Evolutionary conservation across 2,888 invertebrate genomes (phyloP).

Genomic region (Metalampra italica): DNA sequence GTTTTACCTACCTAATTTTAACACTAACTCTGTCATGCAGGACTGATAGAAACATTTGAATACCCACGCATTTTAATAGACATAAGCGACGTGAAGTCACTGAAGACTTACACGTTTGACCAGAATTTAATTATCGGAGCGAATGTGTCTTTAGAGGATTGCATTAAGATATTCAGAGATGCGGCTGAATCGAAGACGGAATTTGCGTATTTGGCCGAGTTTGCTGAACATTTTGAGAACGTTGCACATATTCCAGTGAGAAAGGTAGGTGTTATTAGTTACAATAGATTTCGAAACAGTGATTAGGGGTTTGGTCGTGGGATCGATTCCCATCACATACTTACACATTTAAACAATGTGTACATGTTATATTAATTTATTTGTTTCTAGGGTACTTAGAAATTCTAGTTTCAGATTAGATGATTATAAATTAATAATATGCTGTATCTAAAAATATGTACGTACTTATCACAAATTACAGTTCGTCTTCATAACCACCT

Average conservation of each 20-base stretch:
- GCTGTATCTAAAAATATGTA: too few relatives aligned
- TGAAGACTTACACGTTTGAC: conserved; percentile 47
- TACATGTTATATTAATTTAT: too few relatives aligned
- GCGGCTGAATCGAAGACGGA: conserved; percentile 44
- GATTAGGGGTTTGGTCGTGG: too few relatives aligned
- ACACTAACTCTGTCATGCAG: conserved; percentile 43
- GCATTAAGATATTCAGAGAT: conserved; percentile 67
- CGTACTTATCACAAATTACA: too few relatives aligned
- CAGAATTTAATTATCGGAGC: conserved; percentile 76
- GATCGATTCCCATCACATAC: too few relatives aligned
- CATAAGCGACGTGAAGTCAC: conserved; percentile 45
- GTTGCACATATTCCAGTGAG: conserved; percentile 82
- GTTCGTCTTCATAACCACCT: too few relatives aligned
- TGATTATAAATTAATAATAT: too few relatives aligned
- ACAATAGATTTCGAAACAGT: neutral
- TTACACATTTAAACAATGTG: too few relatives aligned
- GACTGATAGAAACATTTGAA: conserved; percentile 44
- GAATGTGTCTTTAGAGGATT: conserved; percentile 75
- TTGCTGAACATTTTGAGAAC: conserved; percentile 78
- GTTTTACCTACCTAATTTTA: neutral
- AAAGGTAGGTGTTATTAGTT: conserved; percentile 61
- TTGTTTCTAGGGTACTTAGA: too few relatives aligned
- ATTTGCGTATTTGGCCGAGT: conserved; percentile 72
- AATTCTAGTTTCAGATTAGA: too few relatives aligned
- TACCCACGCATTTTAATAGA: conserved; percentile 54